Evolutionary conservation across 2,113 vertebrate genomes (phyloP).

Genomic region (Tupaia tana): DNA sequence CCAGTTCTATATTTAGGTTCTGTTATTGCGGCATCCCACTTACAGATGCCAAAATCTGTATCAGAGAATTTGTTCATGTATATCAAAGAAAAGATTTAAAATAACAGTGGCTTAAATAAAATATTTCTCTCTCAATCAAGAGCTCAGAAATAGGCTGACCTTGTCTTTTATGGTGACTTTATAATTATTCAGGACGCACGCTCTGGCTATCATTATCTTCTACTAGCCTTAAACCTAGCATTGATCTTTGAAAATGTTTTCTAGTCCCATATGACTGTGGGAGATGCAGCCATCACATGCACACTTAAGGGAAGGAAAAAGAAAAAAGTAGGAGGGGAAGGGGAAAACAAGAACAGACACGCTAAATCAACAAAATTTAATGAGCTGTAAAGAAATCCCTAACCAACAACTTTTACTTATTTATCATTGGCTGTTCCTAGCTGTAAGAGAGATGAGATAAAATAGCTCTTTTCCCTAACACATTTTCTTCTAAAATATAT

Average conservation of each 20-base stretch:
- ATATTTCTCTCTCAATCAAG: not conserved
- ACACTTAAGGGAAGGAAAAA: not conserved
- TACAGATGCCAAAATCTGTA: not conserved
- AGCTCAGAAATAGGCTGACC: not conserved
- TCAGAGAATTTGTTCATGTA: not conserved
- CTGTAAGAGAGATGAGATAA: not conserved
- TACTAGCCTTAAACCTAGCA: not conserved
- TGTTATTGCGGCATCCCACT: not conserved
- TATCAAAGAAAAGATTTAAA: not conserved
- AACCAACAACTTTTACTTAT: not conserved
- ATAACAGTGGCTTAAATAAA: not conserved
- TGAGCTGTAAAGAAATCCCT: not conserved
- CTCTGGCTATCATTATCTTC: not conserved
- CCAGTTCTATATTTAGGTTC: not conserved
- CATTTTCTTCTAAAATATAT: not conserved
- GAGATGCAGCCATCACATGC: not conserved
- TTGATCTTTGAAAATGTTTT: not conserved
- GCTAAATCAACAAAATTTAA: not conserved
- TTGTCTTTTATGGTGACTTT: not conserved
- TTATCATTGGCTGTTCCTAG: not conserved
- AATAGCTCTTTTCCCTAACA: not conserved
- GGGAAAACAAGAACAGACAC: not conserved
- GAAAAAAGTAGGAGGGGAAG: not conserved
- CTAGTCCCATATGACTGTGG: not conserved
- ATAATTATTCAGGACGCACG: not conserved